These are phyloP conservation scores for Argyrosomus regius DNA, from an alignment of 2,797 vertebrate species.

Conservation along the genomic window DNA sequence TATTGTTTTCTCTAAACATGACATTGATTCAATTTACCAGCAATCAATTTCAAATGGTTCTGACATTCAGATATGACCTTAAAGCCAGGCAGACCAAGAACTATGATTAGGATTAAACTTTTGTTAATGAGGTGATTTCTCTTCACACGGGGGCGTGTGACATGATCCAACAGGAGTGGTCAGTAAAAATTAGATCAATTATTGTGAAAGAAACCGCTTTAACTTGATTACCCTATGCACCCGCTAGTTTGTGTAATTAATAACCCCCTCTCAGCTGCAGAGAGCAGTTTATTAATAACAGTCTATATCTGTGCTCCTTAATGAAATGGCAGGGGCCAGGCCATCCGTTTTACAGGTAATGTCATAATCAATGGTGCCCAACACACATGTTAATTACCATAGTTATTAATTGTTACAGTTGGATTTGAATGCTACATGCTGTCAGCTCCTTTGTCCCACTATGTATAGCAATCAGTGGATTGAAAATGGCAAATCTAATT, in stretches of 20 bases:
- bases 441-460: constrained; percentile 91
- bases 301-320: constrained; percentile 89
- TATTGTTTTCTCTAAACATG: constrained; percentile 99
- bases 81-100: constrained; percentile 96
- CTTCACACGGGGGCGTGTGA: constrained; percentile 84
- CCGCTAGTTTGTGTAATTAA: constrained; percentile 99
- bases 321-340: constrained; percentile 86
- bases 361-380: constrained; percentile 93
- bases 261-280: constrained; percentile 88
- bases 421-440: constrained; percentile 92
- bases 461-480: constrained; percentile 93
- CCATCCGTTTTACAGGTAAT: constrained; percentile 93
- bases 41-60: constrained; percentile 99
- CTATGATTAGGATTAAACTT: constrained; percentile 99
- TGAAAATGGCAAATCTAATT: constrained; percentile 97
- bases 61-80: constrained; percentile 99
- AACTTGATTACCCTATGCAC: constrained; percentile 94
- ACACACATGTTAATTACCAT: constrained; percentile 94
- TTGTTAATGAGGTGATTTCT: constrained; percentile 99
- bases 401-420: constrained; percentile 99
- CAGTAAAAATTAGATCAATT: constrained; percentile 99
- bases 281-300: constrained; percentile 98
- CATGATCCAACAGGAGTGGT: constrained; percentile 85
- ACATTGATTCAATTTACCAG: constrained; percentile 99
- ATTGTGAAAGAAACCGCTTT: constrained; percentile 96